Base-by-base conservation (phyloP, 2,797 vertebrate genomes). In the Lutjanus argentimaculatus region DNA sequence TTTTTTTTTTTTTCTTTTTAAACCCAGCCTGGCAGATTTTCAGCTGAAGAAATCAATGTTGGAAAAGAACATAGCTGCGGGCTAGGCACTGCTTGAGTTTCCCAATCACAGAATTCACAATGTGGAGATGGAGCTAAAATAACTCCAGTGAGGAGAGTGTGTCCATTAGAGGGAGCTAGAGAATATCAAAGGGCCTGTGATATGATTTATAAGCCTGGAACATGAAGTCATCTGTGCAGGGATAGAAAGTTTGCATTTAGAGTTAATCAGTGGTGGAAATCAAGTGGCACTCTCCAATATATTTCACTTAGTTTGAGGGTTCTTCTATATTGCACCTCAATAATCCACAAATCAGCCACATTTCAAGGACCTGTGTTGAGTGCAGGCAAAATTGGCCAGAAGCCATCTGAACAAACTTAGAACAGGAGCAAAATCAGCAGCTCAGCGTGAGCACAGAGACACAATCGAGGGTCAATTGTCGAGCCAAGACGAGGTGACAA, bases 91-190 rank as follows among this genome's bases (percentile, higher is more conserved):
- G 88, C 87, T 89, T 87, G 84, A 94, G 83, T 80, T 82, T 92
- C 88, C 84, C 85, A 88, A 85, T 90, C 86, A 86, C 83, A 90
- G 76, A 83, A 77, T 80, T 82, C 67, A 86, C 74, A 78, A 80
- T 84, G 78, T 86, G 42, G 51, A 79, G 75, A 75, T 21, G 49
- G 76, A 78, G 67, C 77, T 72, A 79, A 87, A 89, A 84, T 79
- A 79, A 81, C 63, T 82, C 83, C 63, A 86, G 62, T 63, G 42
- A 83, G 48, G 62, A 71, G 53, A 46, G 65, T 86, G 76, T 85
- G 89, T 85, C 93, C 95, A 94, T 92, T 92, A 95, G 94, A 92
- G 94, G 95, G 94, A 88, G 95, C 93, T 92, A 85, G 81, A 92
- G 86, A 94, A 93, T 67, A 91, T 89, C 83, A 90, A 83, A 90